A percentile compares a stretch with the other conserved stretches of the same genome.
Conservation (phyloP, 1,140 invertebrate species). For the Frieseomelitta varia region DNA sequence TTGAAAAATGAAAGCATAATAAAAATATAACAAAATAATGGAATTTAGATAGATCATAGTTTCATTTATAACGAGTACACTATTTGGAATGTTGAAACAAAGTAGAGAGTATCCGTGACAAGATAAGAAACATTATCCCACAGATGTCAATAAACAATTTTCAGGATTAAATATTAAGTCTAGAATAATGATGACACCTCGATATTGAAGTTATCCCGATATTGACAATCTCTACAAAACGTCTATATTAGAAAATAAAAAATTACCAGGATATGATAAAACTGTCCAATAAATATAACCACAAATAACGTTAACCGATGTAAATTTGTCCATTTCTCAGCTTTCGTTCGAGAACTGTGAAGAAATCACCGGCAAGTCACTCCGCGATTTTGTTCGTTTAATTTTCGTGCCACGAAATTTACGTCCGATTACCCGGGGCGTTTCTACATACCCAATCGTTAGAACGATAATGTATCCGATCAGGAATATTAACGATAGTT, state of each 20-base stretch:
- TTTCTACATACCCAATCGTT: constrained; percentile 66
- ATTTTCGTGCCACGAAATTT: constrained; percentile 51
- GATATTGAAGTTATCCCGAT: neutral
- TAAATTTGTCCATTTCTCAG: neutral
- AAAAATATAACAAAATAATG: no score
- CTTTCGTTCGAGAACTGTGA: neutral
- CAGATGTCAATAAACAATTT: no score
- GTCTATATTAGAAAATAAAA: neutral
- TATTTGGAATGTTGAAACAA: neutral
- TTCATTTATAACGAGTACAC: no score
- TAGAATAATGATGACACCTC: neutral
- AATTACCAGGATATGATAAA: neutral
- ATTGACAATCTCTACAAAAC: neutral
- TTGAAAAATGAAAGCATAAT: no score
- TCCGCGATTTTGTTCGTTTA: neutral
- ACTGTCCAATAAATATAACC: no score
- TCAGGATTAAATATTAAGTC: neutral
- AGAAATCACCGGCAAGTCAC: neutral
- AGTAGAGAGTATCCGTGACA: neutral
- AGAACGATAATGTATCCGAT: constrained; percentile 70
- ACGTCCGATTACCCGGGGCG: constrained; percentile 50
- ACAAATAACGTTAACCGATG: neutral
- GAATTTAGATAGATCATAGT: no score
- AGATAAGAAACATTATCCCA: neutral
- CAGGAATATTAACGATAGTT: constrained; percentile 69